Evolutionary conservation across 2,888 invertebrate species (phyloP).

Genomic region (Hemicrepidius hirtus): DNA sequence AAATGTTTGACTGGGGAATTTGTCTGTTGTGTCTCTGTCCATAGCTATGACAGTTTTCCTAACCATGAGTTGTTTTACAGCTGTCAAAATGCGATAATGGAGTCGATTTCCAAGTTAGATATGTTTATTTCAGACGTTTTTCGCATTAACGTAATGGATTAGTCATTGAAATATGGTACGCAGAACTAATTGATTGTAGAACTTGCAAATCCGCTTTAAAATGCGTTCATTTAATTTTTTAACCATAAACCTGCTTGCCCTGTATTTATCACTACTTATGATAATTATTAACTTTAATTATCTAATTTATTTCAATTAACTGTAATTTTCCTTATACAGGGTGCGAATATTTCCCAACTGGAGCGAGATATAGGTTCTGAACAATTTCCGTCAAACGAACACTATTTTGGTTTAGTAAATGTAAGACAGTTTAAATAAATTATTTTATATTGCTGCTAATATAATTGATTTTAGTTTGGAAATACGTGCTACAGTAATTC

Average conservation of each 20-base stretch:
- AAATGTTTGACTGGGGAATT: constrained; percentile 21
- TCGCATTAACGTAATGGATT: constrained; percentile 71
- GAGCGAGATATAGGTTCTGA: constrained; percentile 99
- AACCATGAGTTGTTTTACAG: constrained; percentile 62
- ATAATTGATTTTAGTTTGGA: constrained; percentile 85
- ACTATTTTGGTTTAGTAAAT: constrained; percentile 99
- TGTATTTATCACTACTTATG: constrained; percentile 25
- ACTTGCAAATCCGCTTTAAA: neutral
- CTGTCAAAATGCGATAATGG: constrained; percentile 72
- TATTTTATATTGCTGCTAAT: neutral
- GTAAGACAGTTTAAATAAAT: constrained; percentile 72
- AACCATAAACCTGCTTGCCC: constrained; percentile 40
- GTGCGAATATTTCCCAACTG: constrained; percentile 98
- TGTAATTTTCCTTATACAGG: constrained; percentile 76
- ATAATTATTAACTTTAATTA: constrained; percentile 47
- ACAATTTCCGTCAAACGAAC: constrained; percentile 98
- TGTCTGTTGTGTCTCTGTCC: constrained; percentile 29
- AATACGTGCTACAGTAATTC: constrained; percentile 99
- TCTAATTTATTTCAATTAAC: constrained; percentile 52
- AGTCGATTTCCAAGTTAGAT: constrained; percentile 68
- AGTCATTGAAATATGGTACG: constrained; percentile 70
- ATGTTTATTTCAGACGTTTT: constrained; percentile 69
- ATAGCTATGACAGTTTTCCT: constrained; percentile 49
- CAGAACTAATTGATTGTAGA: constrained; percentile 16
- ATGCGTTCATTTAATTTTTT: constrained; percentile 9